A percentile compares a stretch with the other conserved stretches of the same genome.
Evolutionary conservation across 2,888 invertebrate genomes (phyloP).

Genomic region (Drosophila nr. medialis): DNA sequence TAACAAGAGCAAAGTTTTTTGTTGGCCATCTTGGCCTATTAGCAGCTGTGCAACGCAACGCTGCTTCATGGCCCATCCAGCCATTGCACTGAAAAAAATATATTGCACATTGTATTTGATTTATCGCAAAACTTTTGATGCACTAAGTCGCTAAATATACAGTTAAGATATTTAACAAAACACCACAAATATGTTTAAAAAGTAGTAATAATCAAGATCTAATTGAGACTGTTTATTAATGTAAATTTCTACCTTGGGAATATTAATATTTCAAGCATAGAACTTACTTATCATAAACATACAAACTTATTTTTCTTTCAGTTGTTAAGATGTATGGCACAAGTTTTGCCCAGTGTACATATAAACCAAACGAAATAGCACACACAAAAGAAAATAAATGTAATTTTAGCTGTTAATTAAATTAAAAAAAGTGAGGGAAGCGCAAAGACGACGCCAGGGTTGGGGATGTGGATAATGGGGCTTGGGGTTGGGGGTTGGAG

Average conservation of each 20-base stretch:
- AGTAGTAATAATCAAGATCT: background rate
- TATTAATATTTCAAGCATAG: background rate
- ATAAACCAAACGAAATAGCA: conserved; percentile 35
- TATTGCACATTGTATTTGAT: background rate
- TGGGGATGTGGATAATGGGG: background rate
- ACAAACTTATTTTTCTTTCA: background rate
- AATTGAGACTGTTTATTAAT: background rate
- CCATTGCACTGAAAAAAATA: background rate
- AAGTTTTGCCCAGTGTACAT: background rate
- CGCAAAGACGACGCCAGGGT: conserved; percentile 12
- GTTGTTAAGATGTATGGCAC: background rate
- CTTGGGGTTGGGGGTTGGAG: conserved; percentile 10
- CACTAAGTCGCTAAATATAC: background rate
- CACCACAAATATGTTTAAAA: background rate
- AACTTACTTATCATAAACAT: background rate
- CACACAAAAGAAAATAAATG: conserved; percentile 43
- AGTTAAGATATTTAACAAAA: background rate
- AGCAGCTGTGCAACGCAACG: conserved; percentile 59
- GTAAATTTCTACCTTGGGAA: background rate
- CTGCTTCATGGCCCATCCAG: conserved; percentile 44
- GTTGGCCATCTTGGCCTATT: conserved; percentile 61
- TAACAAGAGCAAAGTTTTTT: conserved; percentile 68
- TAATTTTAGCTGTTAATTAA: conserved; percentile 78
- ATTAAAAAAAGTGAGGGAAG: conserved; percentile 56
- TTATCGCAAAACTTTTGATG: background rate